Evolutionary conservation across 2,113 vertebrate species (phyloP).

Genomic region (Eidolon helvum): DNA sequence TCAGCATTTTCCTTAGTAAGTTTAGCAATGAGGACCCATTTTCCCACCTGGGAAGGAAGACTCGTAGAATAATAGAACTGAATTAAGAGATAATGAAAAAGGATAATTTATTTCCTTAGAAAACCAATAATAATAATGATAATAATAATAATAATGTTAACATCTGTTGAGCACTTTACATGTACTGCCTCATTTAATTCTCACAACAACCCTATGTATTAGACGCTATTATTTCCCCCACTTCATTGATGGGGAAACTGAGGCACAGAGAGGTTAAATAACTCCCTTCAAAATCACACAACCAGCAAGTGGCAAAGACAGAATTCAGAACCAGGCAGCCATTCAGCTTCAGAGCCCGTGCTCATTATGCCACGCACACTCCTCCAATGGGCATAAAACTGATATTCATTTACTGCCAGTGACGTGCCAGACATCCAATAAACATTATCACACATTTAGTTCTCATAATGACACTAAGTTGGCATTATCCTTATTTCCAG

Average conservation of each 20-base stretch:
- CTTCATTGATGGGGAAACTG: neutral
- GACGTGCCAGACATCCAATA: neutral
- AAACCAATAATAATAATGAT: neutral
- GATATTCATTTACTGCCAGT: neutral
- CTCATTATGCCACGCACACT: neutral
- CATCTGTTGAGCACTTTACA: neutral
- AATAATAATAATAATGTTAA: neutral
- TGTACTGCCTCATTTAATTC: neutral
- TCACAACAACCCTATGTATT: neutral
- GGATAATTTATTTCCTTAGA: neutral
- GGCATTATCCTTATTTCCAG: neutral
- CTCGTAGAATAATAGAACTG: conserved; percentile 16
- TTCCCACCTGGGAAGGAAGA: conserved; percentile 56
- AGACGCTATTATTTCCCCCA: neutral
- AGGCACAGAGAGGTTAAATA: neutral
- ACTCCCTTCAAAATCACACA: neutral
- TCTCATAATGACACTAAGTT: neutral
- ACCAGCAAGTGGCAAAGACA: neutral
- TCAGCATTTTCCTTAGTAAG: conserved; percentile 70
- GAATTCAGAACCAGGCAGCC: neutral
- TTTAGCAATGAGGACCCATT: conserved; percentile 63
- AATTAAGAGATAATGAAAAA: neutral
- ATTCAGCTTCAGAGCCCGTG: neutral
- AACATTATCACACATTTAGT: neutral
- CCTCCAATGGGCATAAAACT: neutral